Evolutionary conservation across 2,888 invertebrate genomes (phyloP).

Genomic region (Dolomedes plantarius): DNA sequence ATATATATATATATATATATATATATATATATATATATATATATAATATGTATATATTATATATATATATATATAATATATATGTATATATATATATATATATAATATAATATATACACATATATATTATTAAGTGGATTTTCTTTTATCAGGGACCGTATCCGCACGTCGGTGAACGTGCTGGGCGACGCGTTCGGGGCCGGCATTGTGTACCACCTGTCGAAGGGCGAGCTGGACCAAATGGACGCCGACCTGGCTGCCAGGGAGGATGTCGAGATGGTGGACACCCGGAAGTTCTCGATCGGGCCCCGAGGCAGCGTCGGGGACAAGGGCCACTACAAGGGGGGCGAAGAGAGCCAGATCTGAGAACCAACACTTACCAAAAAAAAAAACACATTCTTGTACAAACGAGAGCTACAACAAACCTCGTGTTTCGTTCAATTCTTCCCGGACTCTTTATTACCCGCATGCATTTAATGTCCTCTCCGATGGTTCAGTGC

Average conservation of each 20-base stretch:
- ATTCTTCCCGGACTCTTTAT: not conserved
- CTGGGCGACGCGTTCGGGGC: constrained; percentile 81
- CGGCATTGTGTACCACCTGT: constrained; percentile 80
- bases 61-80: too few relatives aligned
- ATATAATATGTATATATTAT: too few relatives aligned
- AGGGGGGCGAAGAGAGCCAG: constrained; percentile 64
- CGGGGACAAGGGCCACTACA: constrained; percentile 54
- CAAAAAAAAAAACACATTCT: not conserved
- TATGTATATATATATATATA: too few relatives aligned
- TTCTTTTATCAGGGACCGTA: constrained; percentile 78
- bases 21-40: too few relatives aligned
- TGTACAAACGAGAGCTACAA: not conserved
- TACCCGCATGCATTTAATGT: not conserved
- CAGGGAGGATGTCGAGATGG: constrained; percentile 53
- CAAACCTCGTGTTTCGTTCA: not conserved
- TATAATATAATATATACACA: too few relatives aligned
- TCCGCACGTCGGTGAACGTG: constrained; percentile 80
- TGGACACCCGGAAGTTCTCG: constrained; percentile 65
- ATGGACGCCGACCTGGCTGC: constrained; percentile 74
- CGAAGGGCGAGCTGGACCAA: constrained; percentile 77
- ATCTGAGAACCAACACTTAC: constrained; percentile 18
- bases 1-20: too few relatives aligned
- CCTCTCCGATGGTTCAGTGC: not conserved
- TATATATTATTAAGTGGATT: too few relatives aligned
- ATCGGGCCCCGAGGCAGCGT: constrained; percentile 52